Evolutionary conservation across 2,113 vertebrate genomes (phyloP).

Genomic region (Vanacampus margaritifer): DNA sequence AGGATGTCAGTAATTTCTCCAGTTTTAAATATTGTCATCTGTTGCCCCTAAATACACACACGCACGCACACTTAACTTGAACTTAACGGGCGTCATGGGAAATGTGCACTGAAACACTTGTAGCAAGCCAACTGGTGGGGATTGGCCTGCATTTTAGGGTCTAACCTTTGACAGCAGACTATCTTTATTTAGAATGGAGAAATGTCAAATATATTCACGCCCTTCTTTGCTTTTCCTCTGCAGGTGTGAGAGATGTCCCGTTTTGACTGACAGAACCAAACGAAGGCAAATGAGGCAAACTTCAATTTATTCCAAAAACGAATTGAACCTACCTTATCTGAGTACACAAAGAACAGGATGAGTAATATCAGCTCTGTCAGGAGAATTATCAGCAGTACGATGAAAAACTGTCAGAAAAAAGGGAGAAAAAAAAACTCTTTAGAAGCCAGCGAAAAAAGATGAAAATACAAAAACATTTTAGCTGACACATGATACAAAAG

Average conservation of each 20-base stretch:
- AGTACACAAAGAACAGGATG: constrained; percentile 96
- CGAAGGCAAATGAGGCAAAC: neutral
- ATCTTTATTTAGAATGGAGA: neutral
- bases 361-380: constrained; percentile 91
- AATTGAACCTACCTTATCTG: constrained; percentile 85
- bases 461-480: neutral
- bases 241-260: neutral
- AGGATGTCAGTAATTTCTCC: constrained; percentile 20
- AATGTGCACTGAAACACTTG: constrained; percentile 54
- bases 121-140: constrained; percentile 55
- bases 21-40: constrained; percentile 38
- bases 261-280: neutral
- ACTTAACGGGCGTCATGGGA: constrained; percentile 60
- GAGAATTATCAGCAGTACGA: constrained; percentile 91
- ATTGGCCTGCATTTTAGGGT: constrained; percentile 40
- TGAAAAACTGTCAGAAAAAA: constrained; percentile 86
- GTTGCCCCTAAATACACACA: constrained; percentile 20
- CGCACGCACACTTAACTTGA: constrained; percentile 21
- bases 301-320: neutral
- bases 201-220: neutral
- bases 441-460: neutral
- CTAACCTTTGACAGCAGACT: constrained; percentile 57
- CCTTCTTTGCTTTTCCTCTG: constrained; percentile 18
- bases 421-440: constrained; percentile 23
- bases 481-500: neutral